These are phyloP conservation scores for Helicoverpa assulta DNA, from an alignment of 2,888 invertebrate genomes.

Conservation along the genomic window DNA sequence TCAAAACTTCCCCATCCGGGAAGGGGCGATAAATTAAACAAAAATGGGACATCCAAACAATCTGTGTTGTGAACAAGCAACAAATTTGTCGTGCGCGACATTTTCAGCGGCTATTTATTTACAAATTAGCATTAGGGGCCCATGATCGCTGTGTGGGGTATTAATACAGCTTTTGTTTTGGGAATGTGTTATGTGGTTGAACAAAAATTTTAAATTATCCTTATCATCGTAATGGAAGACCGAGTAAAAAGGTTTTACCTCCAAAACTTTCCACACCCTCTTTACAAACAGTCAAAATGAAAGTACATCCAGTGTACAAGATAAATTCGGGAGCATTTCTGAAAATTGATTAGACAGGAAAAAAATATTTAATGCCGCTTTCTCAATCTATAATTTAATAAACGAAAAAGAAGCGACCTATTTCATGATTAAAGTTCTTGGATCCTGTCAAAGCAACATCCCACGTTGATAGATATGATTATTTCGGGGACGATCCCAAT, in stretches of 20 bases:
- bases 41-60: constrained; percentile 74
- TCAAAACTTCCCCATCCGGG: constrained; percentile 53
- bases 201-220: background rate
- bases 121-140: constrained; percentile 52
- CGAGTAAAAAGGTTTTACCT: background rate
- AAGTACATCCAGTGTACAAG: too few relatives aligned
- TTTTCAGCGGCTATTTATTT: constrained; percentile 59
- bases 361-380: background rate
- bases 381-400: background rate
- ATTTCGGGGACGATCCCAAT: background rate
- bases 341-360: too few relatives aligned
- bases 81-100: constrained; percentile 67
- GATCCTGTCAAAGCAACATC: background rate
- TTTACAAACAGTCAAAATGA: background rate
- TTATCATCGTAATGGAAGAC: background rate
- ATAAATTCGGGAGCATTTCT: too few relatives aligned
- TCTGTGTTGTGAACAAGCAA: constrained; percentile 71
- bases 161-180: constrained; percentile 25
- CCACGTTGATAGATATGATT: background rate
- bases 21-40: constrained; percentile 71
- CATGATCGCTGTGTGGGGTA: constrained; percentile 27
- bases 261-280: background rate
- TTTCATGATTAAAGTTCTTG: background rate
- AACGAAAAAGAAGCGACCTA: background rate
- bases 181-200: constrained; percentile 10